Conservation (phyloP, 2,888 invertebrate species). For the Lasioglossum vierecki region DNA sequence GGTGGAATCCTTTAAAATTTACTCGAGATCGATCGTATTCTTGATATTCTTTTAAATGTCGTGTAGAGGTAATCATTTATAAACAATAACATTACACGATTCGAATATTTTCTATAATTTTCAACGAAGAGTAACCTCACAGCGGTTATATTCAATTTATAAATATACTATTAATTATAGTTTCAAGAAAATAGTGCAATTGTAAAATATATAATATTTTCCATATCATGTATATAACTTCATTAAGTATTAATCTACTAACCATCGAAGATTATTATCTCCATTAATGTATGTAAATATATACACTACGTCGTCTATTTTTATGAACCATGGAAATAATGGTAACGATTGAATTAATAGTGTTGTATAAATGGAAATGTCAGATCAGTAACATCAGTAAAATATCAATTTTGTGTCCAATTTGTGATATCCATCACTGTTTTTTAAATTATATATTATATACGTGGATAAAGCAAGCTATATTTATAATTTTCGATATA, state of each 20-base stretch:
- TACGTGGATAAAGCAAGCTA: not conserved
- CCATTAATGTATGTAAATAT: conserved; percentile 14
- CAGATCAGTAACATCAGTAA: conserved; percentile 12
- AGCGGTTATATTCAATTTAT: not conserved
- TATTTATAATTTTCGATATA: conserved; percentile 36
- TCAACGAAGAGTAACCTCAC: not conserved
- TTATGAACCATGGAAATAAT: not conserved
- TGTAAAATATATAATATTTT: conserved; percentile 40
- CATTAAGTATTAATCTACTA: conserved; percentile 5
- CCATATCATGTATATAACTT: conserved; percentile 13
- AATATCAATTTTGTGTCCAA: conserved; percentile 25
- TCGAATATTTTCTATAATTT: not conserved
- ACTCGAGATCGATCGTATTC: conserved; percentile 4
- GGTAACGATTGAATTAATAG: not conserved
- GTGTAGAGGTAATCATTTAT: not conserved
- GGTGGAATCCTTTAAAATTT: not conserved
- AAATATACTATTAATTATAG: conserved; percentile 4
- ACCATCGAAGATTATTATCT: not conserved
- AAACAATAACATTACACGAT: not conserved
- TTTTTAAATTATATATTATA: conserved; percentile 37
- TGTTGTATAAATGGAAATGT: conserved; percentile 2
- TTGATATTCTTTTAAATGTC: not conserved
- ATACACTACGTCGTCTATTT: conserved; percentile 13
- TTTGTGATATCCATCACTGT: conserved; percentile 41
- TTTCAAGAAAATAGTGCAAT: not conserved